Base-by-base conservation (phyloP, 2,888 invertebrate genomes). In the Leucophenga montana region DNA sequence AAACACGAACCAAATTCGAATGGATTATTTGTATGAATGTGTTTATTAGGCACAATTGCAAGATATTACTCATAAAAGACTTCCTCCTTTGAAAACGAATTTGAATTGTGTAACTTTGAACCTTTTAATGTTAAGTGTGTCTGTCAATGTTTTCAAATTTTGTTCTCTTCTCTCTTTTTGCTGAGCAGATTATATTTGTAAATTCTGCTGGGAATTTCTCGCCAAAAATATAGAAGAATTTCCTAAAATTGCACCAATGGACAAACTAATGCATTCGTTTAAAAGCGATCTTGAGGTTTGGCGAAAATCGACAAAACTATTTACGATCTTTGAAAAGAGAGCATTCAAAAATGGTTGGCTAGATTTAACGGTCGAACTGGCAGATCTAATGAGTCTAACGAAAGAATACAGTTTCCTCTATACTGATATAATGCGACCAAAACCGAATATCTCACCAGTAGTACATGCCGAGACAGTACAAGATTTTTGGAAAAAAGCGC, bases 201-300 rank as follows among this genome's bases (percentile, higher is more conserved):
- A 78, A 4, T 78, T 77, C 3, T 72, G 75, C 27, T 86, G 86
- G 86, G 68, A 73, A 20, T 85, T 78, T 50, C 69, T 86, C 33
- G 44, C 73, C 0, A 71, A 75, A 2, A 83, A 86, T 53, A 78
- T 86, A 1, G 69, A 67, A 14, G 50, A 80, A 50, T 84, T 86
- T 13, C n/a, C n/a, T n/a, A n/a, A n/a, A n/a, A 85, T 86, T 27
- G 82, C 82, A 1, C 81, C 85, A 1, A 72, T 85, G 71, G 65
- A 72, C 9, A 78, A 84, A 0, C 68, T 86, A 9, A 85, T 86
- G 83, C 76, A 71, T 31, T 83, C 84, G 0, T 74, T 79, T 1
- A 78, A 76, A 18, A 66, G 68, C 5, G 61, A 33, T 1, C 3
- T 78, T 0, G 77, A 73, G 11, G 79, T 78, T 13, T 86, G 86